Evolutionary conservation across 2,113 vertebrate species (phyloP), one percentile per base, ranked within the genome.

Genomic region (Azemiops feae): DNA sequence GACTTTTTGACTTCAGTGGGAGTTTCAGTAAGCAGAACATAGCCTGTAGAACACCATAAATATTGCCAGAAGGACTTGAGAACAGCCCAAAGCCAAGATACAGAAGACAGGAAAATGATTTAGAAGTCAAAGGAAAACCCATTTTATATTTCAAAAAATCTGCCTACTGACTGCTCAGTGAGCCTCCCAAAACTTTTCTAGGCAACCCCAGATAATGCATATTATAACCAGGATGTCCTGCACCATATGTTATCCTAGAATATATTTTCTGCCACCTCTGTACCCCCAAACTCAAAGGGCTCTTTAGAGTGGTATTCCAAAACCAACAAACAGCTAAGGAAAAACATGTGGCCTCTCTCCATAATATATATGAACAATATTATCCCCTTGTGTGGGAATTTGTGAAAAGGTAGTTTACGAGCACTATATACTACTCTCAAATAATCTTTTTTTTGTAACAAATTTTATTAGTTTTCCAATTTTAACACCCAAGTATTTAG

Each of bases 21-120:
- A 45, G 50, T 93, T 85, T 89, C 55, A 89, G 1, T 69, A 64
- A 89, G n/a, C 34, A 93, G 54, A 92, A 92, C 57, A 47, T 91
- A 88, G 74, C 69, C 74, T 89, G 34, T n/a, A 54, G n/a, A 90
- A 34, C 54, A 39, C 11, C 64, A 89, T 89, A 89, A 89, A 60
- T 93, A 45, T 93, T 86, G 60, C 25, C 43, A 85, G 14, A 3
- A 55, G 20, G 25, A 12, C 50, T 30, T 43, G 50, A 55, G 55
- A 85, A 89, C 88, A 92, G 39, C 34, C 12, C 20, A 57, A 91
- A 93, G 12, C 14, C 57, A 93, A 25, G 57, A 45, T 60, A 52
- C 23, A 57, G 7, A 89, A 89, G 43, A n/a, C 69, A 85, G 4
- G 10, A 87, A 89, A 89, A 86, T 55, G 1, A 43, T 89, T 89